Conservation (phyloP, 2,113 vertebrate genomes). For the Rhea pennata region DNA sequence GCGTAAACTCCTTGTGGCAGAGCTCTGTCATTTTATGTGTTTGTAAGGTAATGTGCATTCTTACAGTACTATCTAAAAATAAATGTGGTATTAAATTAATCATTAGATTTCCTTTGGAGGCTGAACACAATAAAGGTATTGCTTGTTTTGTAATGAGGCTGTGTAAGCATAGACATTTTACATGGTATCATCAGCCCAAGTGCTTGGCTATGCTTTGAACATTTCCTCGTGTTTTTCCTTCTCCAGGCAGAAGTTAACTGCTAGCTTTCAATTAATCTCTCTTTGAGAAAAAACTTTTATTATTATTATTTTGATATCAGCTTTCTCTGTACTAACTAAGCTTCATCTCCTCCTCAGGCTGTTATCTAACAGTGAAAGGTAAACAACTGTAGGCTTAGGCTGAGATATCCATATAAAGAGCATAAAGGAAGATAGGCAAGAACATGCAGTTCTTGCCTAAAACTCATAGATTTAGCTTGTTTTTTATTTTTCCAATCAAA, state of each 20-base stretch:
- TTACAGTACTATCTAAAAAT: constrained; percentile 51
- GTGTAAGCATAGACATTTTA: background rate
- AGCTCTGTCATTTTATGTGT: constrained; percentile 23
- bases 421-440: too few species aligned
- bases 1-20: background rate
- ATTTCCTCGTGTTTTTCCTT: background rate
- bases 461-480: background rate
- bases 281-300: background rate
- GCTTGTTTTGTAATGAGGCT: background rate
- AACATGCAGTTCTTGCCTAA: too few species aligned
- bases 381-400: fast-evolving
- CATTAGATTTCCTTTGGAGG: constrained; percentile 22
- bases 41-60: constrained; percentile 51
- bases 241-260: background rate
- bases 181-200: background rate
- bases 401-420: too few species aligned
- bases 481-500: background rate
- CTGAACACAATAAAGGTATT: background rate
- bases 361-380: too few species aligned
- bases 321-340: too few species aligned
- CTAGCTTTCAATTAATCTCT: background rate
- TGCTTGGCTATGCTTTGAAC: background rate
- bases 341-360: too few species aligned
- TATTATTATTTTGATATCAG: background rate
- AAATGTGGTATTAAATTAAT: constrained; percentile 54